Conservation (phyloP, 2,888 invertebrate genomes). For the Punctoribates punctum region DNA sequence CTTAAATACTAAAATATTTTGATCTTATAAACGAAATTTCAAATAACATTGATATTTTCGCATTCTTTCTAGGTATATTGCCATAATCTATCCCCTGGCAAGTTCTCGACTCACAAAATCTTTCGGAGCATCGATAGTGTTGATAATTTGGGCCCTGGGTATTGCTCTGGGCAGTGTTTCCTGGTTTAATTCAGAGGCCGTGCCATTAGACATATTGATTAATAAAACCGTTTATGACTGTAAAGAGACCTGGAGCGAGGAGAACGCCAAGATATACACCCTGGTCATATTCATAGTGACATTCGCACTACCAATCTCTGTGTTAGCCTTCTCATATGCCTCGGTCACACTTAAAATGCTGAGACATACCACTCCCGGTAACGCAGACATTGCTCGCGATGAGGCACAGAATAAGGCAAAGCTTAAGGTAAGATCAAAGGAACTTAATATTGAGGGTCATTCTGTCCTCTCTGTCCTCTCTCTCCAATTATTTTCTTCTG, state of each 20-base stretch:
- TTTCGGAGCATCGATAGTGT: constrained; percentile 53
- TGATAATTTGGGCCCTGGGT: constrained; percentile 55
- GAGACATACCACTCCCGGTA: constrained; percentile 55
- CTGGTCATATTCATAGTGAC: constrained; percentile 51
- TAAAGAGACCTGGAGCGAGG: constrained; percentile 45
- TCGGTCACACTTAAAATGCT: constrained; percentile 55
- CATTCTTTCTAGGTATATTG: constrained; percentile 52
- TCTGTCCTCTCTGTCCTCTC: not conserved
- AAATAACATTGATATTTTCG: too few relatives aligned
- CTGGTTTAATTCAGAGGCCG: constrained; percentile 52
- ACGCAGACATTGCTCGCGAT: constrained; percentile 55
- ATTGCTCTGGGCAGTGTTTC: constrained; percentile 53
- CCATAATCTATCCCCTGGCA: constrained; percentile 53
- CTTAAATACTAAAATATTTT: too few relatives aligned
- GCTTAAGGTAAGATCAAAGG: constrained; percentile 43
- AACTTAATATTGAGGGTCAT: not conserved
- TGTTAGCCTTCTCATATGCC: constrained; percentile 55
- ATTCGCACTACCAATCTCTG: constrained; percentile 54
- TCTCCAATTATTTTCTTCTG: not conserved
- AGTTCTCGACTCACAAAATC: constrained; percentile 54
- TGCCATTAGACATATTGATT: constrained; percentile 50
- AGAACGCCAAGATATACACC: constrained; percentile 49
- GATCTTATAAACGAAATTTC: too few relatives aligned
- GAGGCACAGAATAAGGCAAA: constrained; percentile 51
- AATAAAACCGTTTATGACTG: constrained; percentile 45